Percentiles rank a stretch among this genome's conserved stretches.
Evolutionary conservation across 2,113 vertebrate genomes (phyloP).

Genomic region (Rhadina sibilatrix): DNA sequence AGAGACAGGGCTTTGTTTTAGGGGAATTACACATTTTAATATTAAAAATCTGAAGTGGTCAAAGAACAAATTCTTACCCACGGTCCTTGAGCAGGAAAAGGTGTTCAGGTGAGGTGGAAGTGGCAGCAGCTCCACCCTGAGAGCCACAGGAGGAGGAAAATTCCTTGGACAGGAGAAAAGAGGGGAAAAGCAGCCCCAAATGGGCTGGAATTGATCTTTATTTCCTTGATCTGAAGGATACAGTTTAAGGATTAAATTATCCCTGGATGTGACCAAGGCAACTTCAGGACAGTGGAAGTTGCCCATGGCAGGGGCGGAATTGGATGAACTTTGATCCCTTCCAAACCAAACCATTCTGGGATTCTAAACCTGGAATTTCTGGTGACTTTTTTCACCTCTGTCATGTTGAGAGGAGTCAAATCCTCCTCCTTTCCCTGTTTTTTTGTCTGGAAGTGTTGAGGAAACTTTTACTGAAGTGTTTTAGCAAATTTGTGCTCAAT

Average conservation of each 20-base stretch:
- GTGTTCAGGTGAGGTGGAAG: not conserved
- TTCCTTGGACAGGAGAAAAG: accelerated
- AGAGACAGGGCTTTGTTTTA: not conserved
- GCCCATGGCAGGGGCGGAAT: not conserved
- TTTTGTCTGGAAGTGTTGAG: not conserved
- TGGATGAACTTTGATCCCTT: not conserved
- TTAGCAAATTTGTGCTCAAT: not conserved
- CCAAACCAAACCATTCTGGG: not conserved
- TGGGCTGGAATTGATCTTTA: not conserved
- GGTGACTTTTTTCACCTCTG: not conserved
- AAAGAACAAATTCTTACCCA: not conserved
- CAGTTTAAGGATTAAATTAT: not conserved
- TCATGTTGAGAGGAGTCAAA: accelerated
- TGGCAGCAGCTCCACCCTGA: not conserved
- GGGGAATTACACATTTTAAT: not conserved
- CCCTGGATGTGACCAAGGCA: not conserved
- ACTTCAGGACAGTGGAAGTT: not conserved
- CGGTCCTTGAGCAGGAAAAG: not conserved
- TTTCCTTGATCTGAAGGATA: not conserved
- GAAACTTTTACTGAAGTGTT: not conserved
- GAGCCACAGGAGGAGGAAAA: not conserved
- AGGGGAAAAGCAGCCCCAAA: accelerated
- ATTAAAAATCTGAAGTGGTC: not conserved
- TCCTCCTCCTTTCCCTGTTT: not conserved
- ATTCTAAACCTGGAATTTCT: not conserved